Conservation (phyloP, 2,888 invertebrate species). For the Oxystoma pomonae region DNA sequence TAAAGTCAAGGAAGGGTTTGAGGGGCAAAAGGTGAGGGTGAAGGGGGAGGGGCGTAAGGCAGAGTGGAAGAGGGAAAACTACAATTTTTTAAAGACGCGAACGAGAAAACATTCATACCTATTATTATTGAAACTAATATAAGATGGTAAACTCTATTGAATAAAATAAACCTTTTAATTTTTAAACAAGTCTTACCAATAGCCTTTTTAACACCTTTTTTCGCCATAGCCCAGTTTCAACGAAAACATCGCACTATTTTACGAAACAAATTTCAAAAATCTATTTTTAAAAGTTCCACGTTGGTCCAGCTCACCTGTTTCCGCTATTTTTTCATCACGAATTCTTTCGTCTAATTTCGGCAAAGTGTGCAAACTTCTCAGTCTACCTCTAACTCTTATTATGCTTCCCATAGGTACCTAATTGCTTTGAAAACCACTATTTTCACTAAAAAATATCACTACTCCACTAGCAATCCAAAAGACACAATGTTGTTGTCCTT, state of each 20-base stretch:
- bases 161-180: no score
- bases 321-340: constrained; percentile 65
- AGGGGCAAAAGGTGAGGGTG: no score
- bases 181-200: background rate
- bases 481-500: no score
- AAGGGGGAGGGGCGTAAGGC: no score
- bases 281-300: background rate
- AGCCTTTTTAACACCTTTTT: background rate
- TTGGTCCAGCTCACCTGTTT: constrained; percentile 54
- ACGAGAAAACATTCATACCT: background rate
- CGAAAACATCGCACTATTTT: background rate
- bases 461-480: no score
- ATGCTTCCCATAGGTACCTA: constrained; percentile 80
- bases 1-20: no score
- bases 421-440: no score
- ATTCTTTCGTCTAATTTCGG: constrained; percentile 59
- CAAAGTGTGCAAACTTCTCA: constrained; percentile 55
- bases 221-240: background rate
- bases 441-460: no score
- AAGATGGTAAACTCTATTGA: no score
- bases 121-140: no score
- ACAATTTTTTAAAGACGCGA: background rate
- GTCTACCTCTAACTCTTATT: constrained; percentile 62
- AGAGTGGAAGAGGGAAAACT: no score
- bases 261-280: background rate